These are phyloP conservation scores for Noctua comes DNA, from an alignment of 2,888 invertebrate genomes.

Conservation along the genomic window DNA sequence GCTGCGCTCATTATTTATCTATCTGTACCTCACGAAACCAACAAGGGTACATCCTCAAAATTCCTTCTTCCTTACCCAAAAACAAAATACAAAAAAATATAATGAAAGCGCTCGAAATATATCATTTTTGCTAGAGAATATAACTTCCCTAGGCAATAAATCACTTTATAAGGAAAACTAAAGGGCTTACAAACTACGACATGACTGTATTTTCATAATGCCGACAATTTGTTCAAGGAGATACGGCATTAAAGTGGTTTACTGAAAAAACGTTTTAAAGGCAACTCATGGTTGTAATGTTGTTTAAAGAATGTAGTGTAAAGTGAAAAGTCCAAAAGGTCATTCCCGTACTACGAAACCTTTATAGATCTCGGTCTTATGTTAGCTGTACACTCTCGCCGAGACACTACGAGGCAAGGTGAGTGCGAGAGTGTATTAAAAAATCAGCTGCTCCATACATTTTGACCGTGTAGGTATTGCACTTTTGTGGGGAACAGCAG, in stretches of 20 bases:
- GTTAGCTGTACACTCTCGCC: not conserved
- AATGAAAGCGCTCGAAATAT: slow-evolving; percentile 52
- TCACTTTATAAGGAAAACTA: slow-evolving; percentile 58
- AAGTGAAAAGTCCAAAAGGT: not conserved
- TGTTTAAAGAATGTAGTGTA: not conserved
- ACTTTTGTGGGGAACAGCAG: too few species aligned
- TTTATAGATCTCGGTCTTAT: not conserved
- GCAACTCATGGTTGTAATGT: not conserved
- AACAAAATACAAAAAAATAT: slow-evolving; percentile 55
- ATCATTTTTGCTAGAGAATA: slow-evolving; percentile 57
- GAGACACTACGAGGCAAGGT: not conserved
- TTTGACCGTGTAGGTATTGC: too few species aligned
- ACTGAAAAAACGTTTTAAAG: not conserved
- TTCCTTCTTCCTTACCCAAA: slow-evolving; percentile 46
- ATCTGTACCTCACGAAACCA: not conserved
- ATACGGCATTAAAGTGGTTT: not conserved
- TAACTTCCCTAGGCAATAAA: slow-evolving; percentile 50
- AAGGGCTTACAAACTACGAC: slow-evolving; percentile 25
- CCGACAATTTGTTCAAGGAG: slow-evolving; percentile 17
- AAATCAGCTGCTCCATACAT: too few species aligned
- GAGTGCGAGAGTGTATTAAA: not conserved
- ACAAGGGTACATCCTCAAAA: slow-evolving; percentile 40
- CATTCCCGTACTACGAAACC: not conserved
- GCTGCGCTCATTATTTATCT: slow-evolving; percentile 28
- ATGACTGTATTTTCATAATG: slow-evolving; percentile 51